A percentile compares a stretch with the other conserved stretches of the same genome.
Conservation (phyloP, 2,113 vertebrate species). For the Xiphophorus maculatus region DNA sequence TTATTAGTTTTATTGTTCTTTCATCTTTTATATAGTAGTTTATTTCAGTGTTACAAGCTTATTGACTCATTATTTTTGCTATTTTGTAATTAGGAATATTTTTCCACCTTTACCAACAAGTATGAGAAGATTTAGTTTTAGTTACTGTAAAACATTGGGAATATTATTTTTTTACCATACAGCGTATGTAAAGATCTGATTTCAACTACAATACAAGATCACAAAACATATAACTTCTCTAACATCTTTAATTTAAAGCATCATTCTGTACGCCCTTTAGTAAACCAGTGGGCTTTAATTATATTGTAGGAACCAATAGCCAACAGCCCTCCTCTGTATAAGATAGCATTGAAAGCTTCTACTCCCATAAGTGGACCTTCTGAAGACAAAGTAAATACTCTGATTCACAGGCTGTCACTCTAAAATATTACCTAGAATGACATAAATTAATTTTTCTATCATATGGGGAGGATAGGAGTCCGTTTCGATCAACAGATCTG, state of each 20-base stretch:
- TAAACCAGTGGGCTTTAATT: neutral
- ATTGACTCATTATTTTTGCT: no score
- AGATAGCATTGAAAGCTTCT: neutral
- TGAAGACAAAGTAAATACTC: neutral
- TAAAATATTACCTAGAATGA: neutral
- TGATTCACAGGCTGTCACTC: neutral
- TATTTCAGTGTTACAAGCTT: no score
- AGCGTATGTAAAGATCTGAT: neutral
- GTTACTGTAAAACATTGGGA: neutral
- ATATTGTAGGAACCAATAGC: neutral
- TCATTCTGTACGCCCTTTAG: neutral
- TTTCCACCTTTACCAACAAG: no score
- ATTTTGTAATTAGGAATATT: no score
- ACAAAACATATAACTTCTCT: no score
- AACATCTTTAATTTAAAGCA: no score
- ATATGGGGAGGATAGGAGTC: slow-evolving; percentile 12
- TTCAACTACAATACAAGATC: no score
- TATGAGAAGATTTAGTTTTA: no score
- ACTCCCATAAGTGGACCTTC: neutral
- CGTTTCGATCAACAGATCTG: slow-evolving; percentile 61
- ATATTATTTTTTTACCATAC: no score
- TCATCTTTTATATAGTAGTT: no score
- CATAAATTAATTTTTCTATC: slow-evolving; percentile 1
- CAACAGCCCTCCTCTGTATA: neutral
- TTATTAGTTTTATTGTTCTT: no score